Evolutionary conservation across 2,888 invertebrate genomes (phyloP), one percentile per base, ranked within the genome.

Genomic region (Melinaea marsaeus): DNA sequence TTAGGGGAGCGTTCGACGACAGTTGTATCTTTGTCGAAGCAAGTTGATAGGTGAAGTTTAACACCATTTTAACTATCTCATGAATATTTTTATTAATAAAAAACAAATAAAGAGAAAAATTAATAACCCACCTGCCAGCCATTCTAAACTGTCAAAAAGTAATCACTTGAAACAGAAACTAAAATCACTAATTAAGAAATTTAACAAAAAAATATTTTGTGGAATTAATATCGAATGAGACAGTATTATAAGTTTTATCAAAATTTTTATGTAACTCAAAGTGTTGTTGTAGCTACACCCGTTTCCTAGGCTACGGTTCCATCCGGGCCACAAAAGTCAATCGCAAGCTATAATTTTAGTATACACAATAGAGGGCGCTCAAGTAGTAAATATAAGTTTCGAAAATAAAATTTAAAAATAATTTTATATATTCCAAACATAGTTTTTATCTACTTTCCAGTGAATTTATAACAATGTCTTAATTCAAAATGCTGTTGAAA

Each of bases 221-320:
- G 46, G 60, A 60, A 66, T 71, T 64, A 65, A 68, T 69, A 55
- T 58, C 54, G 56, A 64, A 60, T 47, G 34, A 57, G 51, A 51
- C 51, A 59, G 34, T 62, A 60, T 47, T 47, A 37, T 57, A 62
- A 61, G 60, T 37, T 66, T 58, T 60, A 65, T 60, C 62, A 59
- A 69, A 68, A 71, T 76, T 83, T 85, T 84, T 86, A 86, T 83
- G 72, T 86, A 86, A 85, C 81, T 75, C 79, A 80, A 84, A 85
- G 78, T 89, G 88, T 90, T 90, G 88, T 90, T 90, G 83, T 86
- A 86, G 84, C 83, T 89, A 88, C 88, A 81, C 89, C 88, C 89
- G 90, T 90, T 90, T 90, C 90, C 90, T 90, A 80, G 90, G 89
- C 89, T 90, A 90, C 90, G 86, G 84, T 75, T 72, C 81, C 79